These are phyloP conservation scores for Lepas anatifera DNA, from an alignment of 2,888 invertebrate species.

Conservation along the genomic window DNA sequence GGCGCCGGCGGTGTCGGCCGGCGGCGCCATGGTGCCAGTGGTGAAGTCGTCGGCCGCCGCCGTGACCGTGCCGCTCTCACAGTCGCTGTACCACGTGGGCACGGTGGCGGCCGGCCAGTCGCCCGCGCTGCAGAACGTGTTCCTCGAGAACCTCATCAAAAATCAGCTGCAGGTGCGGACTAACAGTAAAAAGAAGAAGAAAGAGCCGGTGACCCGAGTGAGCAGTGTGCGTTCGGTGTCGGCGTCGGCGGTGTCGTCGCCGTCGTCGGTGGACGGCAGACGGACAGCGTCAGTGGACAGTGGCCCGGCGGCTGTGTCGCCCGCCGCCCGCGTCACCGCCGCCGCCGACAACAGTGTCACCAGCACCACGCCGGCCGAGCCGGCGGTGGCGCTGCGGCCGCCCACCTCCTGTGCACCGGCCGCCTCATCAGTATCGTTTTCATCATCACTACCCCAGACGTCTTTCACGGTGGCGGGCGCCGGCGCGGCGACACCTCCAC, in stretches of 20 bases:
- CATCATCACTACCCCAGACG: not conserved
- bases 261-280: not conserved
- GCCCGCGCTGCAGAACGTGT: not conserved
- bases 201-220: not conserved
- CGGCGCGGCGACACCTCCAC: no score
- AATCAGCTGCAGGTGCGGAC: not conserved
- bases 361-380: not conserved
- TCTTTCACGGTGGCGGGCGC: not conserved
- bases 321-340: not conserved
- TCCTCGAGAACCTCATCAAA: constrained; percentile 7
- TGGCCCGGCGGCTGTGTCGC: not conserved
- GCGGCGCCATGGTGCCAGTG: not conserved
- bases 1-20: not conserved
- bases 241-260: not conserved
- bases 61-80: not conserved
- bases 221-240: not conserved
- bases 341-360: not conserved
- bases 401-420: not conserved
- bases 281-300: not conserved
- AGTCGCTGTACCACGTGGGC: no score
- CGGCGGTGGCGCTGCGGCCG: not conserved
- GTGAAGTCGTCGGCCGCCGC: not conserved
- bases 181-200: not conserved
- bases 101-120: not conserved
- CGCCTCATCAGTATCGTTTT: no score